Evolutionary conservation across 2,888 invertebrate species (phyloP), one percentile per base, ranked within the genome.

Genomic region (Phorcus lineatus): DNA sequence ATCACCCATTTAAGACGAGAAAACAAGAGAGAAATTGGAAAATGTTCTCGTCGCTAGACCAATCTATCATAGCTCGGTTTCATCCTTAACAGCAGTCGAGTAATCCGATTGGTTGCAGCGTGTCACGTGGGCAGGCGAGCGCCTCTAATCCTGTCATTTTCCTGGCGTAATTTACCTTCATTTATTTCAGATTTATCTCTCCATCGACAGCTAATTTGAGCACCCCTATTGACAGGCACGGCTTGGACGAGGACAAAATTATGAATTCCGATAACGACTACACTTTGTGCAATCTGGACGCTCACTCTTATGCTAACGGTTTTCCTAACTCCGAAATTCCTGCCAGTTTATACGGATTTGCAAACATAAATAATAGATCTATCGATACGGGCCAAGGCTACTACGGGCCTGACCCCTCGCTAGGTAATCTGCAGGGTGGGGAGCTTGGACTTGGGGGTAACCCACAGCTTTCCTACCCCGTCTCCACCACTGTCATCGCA

Each of bases 251-350:
- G 52, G 53, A 53, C 77, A 76, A 83, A 85, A 89, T 85, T 84
- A 91, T 91, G 92, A 90, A 92, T 90, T 86, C 91, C 16, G 90
- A 89, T 81, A 84, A 86, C 80, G 91, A 92, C 81, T 92, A 92
- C 85, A 92, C 92, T 40, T 84, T 92, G 77, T 92, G 92, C 84
- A 92, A 92, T 86, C 85, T 92, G 83, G 92, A 92, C 87, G 90
- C 89, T 24, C 91, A 91, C 82, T 90, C 91, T 47, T 91, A 91
- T 84, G 87, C 88, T 74, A 88, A 89, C 55, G 86, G 86, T 75
- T 91, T 88, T 83, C 83, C 81, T 24, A 82, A 81, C 55, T 85
- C 87, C 57, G 87, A 88, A 79, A 86, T 87, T 77, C 79, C 85
- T 47, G 85, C 85, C 24, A 86, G 87, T 40, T 82, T 87, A 36